phyloP scores from a whole-genome alignment of 2,888 invertebrate genomes.

The Chelonus formosanus region DNA sequence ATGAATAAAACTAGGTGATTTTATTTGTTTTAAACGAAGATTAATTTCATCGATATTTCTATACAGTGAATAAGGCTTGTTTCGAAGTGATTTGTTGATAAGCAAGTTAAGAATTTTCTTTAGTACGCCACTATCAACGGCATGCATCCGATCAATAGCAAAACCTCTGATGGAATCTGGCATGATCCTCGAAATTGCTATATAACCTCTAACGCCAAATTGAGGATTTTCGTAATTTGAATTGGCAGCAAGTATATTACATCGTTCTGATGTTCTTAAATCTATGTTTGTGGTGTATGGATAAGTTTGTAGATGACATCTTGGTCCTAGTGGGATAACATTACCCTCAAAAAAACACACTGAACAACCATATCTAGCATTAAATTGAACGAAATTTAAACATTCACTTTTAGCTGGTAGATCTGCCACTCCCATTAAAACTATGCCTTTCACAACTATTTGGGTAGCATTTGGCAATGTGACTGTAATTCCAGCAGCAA shows the following conservation, averaged over 20 bases:
- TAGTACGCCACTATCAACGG: conserved; percentile 29
- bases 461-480: not conserved
- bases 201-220: conserved; percentile 37
- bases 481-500: conserved; percentile 2
- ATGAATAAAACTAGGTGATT: conserved; percentile 20
- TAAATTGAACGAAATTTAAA: conserved; percentile 31
- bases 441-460: conserved; percentile 29
- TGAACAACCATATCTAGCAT: conserved; percentile 35
- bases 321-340: conserved; percentile 22
- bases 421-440: conserved; percentile 35
- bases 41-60: not conserved
- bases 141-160: conserved; percentile 35
- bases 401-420: conserved; percentile 35
- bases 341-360: conserved; percentile 30
- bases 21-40: not conserved
- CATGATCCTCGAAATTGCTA: conserved; percentile 33
- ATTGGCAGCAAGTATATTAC: not conserved
- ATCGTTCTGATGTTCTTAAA: conserved; percentile 27
- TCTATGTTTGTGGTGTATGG: conserved; percentile 10
- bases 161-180: conserved; percentile 33
- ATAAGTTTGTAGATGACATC: conserved; percentile 28
- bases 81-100: conserved; percentile 25
- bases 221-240: conserved; percentile 4
- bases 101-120: conserved; percentile 30
- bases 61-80: conserved; percentile 7